Evolutionary conservation across 2,113 vertebrate species (phyloP).

Genomic region (Lasiurus borealis): DNA sequence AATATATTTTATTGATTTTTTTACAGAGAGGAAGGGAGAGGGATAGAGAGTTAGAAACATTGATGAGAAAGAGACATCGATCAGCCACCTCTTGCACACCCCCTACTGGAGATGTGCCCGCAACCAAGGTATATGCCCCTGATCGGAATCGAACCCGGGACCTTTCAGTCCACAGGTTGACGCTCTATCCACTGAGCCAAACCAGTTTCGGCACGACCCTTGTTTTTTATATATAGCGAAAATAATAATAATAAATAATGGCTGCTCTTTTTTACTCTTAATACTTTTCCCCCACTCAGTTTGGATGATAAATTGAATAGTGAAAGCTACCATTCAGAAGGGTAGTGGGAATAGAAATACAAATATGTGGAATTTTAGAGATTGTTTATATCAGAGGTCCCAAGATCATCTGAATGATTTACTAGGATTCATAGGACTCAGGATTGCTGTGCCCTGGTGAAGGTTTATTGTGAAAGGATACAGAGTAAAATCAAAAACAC

Average conservation of each 20-base stretch:
- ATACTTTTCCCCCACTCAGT: not conserved
- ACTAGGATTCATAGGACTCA: not conserved
- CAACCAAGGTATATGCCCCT: no score
- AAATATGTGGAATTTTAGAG: slow-evolving; percentile 17
- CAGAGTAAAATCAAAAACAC: not conserved
- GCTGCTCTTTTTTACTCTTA: not conserved
- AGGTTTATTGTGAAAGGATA: not conserved
- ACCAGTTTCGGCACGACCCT: no score
- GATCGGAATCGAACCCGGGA: no score
- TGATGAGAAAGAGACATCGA: no score
- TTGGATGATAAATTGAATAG: not conserved
- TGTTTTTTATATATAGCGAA: no score
- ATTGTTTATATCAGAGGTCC: not conserved
- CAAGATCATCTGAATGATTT: not conserved
- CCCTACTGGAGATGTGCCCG: no score
- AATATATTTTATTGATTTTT: no score
- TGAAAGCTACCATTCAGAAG: not conserved
- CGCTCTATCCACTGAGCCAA: no score
- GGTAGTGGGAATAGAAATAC: not conserved
- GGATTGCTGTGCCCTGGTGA: not conserved
- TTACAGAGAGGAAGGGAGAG: no score
- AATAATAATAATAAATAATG: not conserved
- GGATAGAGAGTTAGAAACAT: no score
- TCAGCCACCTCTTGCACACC: no score
- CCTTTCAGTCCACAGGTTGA: no score